Percentiles rank a stretch among this genome's conserved stretches.
Conservation (phyloP, 1,140 invertebrate genomes). For the Hirudo medicinalis region DNA sequence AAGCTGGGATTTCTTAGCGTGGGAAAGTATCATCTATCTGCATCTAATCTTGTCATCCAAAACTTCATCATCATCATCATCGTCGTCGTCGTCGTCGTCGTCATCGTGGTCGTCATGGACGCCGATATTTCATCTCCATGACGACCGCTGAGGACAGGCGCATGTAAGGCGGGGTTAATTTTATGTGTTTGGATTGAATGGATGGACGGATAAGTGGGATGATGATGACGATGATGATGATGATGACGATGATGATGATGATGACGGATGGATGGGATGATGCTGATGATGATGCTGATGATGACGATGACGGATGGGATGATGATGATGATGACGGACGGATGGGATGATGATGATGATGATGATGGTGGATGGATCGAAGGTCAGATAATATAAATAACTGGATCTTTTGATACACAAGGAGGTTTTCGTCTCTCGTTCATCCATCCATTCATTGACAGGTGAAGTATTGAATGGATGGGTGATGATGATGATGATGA, state of each 20-base stretch:
- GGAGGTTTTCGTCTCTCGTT: neutral
- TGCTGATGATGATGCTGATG: neutral
- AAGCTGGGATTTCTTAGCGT: too few species aligned
- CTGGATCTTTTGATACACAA: neutral
- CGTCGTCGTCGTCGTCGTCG: too few species aligned
- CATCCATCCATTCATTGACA: neutral
- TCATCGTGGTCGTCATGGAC: too few species aligned
- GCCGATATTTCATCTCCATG: too few species aligned
- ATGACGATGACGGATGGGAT: neutral
- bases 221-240: too few species aligned
- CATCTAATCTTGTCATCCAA: too few species aligned
- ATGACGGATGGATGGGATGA: neutral
- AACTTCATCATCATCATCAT: too few species aligned
- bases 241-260: too few species aligned
- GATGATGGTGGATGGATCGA: neutral
- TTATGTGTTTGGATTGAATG: too few species aligned
- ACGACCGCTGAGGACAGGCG: too few species aligned
- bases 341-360: neutral
- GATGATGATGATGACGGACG: slow-evolving; percentile 5
- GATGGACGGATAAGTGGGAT: neutral
- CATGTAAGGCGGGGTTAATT: too few species aligned
- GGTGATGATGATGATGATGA: slow-evolving; percentile 11
- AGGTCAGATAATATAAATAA: neutral
- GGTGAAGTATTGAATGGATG: neutral
- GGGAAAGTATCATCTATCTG: too few species aligned